Percentiles rank a stretch among this genome's conserved stretches.
phyloP scores from a whole-genome alignment of 2,888 invertebrate species.

The Odontocolon sp. region DNA sequence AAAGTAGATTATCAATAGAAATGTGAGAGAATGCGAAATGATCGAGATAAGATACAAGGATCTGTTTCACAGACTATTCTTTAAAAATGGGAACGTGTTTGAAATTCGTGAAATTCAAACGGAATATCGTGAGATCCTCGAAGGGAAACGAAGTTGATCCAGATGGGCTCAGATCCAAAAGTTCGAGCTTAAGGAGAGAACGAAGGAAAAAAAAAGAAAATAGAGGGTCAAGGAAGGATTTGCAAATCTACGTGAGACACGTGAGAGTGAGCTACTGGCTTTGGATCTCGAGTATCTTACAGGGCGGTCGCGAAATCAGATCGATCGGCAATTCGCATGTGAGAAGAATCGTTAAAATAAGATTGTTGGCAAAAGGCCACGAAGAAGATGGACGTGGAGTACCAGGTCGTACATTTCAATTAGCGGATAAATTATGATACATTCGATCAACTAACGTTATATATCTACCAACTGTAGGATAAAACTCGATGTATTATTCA shows the following conservation, averaged over 20 bases:
- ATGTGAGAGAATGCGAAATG: background rate
- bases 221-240: too few relatives aligned
- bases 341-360: background rate
- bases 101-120: constrained; percentile 26
- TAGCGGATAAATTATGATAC: constrained; percentile 56
- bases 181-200: too few relatives aligned
- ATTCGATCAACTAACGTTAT: background rate
- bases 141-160: constrained; percentile 14
- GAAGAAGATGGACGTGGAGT: constrained; percentile 45
- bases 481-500: background rate
- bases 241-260: too few relatives aligned
- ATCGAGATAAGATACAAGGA: constrained; percentile 15
- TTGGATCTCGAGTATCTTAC: constrained; percentile 34
- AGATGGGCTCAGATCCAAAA: constrained; percentile 52
- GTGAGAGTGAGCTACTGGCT: too few relatives aligned
- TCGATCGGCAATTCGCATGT: constrained; percentile 11
- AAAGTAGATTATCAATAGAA: background rate
- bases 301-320: constrained; percentile 39
- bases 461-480: too few relatives aligned
- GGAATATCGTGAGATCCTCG: constrained; percentile 49
- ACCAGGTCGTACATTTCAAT: constrained; percentile 64
- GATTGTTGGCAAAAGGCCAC: constrained; percentile 49
- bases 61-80: constrained; percentile 8
- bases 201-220: too few relatives aligned
- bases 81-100: constrained; percentile 31